Conservation (phyloP, 53 echinoderm and acorn worm species). For the Apostichopus leukothele region DNA sequence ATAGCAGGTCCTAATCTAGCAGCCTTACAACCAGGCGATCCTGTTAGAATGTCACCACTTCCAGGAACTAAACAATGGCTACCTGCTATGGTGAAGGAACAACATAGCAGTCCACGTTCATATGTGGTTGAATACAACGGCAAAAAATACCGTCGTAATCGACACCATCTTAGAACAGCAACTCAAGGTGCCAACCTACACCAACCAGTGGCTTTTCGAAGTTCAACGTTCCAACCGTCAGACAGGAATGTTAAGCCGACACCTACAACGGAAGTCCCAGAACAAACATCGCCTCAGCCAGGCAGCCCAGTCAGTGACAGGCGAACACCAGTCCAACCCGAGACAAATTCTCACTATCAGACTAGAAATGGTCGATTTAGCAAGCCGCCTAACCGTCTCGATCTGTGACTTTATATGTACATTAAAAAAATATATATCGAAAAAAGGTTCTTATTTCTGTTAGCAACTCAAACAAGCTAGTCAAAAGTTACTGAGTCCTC, state of each 20-base stretch:
- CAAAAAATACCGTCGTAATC: slow-evolving; percentile 58
- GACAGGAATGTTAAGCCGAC: not conserved
- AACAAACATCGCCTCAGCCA: not conserved
- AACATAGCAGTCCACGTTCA: slow-evolving; percentile 58
- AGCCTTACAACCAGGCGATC: slow-evolving; percentile 35
- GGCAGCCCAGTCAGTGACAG: not conserved
- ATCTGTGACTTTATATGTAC: not conserved
- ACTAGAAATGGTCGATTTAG: slow-evolving; percentile 45
- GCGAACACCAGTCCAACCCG: not conserved
- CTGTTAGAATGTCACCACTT: slow-evolving; percentile 32
- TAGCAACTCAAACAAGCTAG: no score
- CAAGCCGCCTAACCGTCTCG: slow-evolving; percentile 35
- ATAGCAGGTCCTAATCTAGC: slow-evolving; percentile 45
- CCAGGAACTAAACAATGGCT: slow-evolving; percentile 42
- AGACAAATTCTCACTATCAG: slow-evolving; percentile 8
- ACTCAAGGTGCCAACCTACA: slow-evolving; percentile 54
- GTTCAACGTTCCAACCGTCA: not conserved
- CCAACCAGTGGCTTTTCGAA: not conserved
- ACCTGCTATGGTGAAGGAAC: slow-evolving; percentile 52
- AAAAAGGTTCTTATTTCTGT: no score
- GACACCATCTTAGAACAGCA: slow-evolving; percentile 47
- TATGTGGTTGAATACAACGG: slow-evolving; percentile 63
- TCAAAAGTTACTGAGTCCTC: no score
- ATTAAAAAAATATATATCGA: no score
- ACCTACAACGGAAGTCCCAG: not conserved